phyloP scores from a whole-genome alignment of 1,140 invertebrate species.

The Zaprionus taronus region DNA sequence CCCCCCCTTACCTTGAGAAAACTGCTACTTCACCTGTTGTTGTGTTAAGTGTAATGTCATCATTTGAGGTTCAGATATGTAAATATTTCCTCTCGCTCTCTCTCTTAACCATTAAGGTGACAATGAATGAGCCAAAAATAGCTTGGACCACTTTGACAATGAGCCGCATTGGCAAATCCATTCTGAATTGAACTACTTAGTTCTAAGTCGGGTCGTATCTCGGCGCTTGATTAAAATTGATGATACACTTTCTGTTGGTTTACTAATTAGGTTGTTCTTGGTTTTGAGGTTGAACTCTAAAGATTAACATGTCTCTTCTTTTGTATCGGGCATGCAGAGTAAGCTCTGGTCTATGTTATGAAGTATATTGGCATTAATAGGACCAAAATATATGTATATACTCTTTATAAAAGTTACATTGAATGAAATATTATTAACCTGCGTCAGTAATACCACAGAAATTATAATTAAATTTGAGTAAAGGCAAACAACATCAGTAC shows the following conservation, averaged over 20 bases:
- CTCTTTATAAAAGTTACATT: too few relatives aligned
- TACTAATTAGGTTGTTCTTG: neutral
- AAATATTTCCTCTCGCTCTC: conserved; percentile 17
- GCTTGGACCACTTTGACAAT: neutral
- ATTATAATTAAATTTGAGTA: too few relatives aligned
- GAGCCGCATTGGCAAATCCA: conserved; percentile 3
- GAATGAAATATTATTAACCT: too few relatives aligned
- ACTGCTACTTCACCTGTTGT: conserved; percentile 31
- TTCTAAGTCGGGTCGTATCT: neutral
- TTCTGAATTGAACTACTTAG: conserved; percentile 14
- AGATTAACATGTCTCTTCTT: neutral
- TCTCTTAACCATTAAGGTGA: neutral
- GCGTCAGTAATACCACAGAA: too few relatives aligned
- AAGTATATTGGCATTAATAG: too few relatives aligned
- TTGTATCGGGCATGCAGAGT: too few relatives aligned
- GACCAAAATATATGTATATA: too few relatives aligned
- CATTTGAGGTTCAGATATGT: conserved; percentile 34
- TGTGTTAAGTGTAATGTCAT: conserved; percentile 42
- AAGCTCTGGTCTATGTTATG: too few relatives aligned
- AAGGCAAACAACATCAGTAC: too few relatives aligned
- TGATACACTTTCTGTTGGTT: neutral
- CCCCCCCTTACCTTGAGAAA: neutral
- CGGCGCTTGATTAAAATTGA: conserved; percentile 20
- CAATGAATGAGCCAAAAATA: conserved; percentile 38
- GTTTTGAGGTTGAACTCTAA: neutral